Conservation (phyloP, 2,888 invertebrate genomes). For the Heliconius ethilla region DNA sequence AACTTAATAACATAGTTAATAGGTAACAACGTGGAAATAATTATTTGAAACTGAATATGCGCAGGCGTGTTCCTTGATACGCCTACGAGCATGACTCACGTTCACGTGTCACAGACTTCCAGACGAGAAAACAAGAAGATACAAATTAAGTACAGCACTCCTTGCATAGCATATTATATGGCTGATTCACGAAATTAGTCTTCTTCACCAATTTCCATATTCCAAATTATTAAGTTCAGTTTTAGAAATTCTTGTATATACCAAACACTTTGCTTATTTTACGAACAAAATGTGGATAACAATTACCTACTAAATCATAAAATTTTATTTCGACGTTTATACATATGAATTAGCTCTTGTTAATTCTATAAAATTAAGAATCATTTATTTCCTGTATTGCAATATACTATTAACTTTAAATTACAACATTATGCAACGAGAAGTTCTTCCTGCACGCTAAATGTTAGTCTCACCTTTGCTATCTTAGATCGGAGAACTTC, state of each 20-base stretch:
- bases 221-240: no score
- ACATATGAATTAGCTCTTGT: not conserved
- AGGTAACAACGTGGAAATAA: constrained; percentile 30
- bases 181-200: not conserved
- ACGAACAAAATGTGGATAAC: not conserved
- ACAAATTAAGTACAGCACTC: constrained; percentile 33
- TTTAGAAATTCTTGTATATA: no score
- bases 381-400: constrained; percentile 31
- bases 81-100: constrained; percentile 68
- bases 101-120: constrained; percentile 59
- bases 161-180: not conserved
- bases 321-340: not conserved
- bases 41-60: constrained; percentile 39
- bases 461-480: constrained; percentile 50
- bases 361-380: constrained; percentile 12
- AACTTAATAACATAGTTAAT: constrained; percentile 28
- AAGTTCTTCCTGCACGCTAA: constrained; percentile 43
- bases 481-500: constrained; percentile 45
- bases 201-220: not conserved
- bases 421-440: constrained; percentile 43
- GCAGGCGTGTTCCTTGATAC: constrained; percentile 36
- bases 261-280: not conserved
- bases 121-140: constrained; percentile 63
- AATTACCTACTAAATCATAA: not conserved
- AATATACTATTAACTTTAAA: constrained; percentile 33